These are phyloP conservation scores for Heliconius hewitsoni DNA, from an alignment of 1,140 invertebrate species.

Conservation along the genomic window DNA sequence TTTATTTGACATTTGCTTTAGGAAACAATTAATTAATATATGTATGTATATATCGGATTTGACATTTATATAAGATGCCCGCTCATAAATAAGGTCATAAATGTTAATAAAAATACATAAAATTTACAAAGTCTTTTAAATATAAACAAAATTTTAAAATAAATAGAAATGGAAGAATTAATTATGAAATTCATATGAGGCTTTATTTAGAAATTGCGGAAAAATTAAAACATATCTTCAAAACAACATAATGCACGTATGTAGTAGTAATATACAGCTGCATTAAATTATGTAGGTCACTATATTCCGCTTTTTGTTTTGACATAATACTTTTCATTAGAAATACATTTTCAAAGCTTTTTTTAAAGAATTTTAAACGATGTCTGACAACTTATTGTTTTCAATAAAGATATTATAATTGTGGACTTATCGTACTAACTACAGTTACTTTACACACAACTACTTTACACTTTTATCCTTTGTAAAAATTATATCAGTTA, in stretches of 20 bases:
- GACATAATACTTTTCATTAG: not conserved
- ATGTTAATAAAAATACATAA: not conserved
- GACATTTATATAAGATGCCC: no score
- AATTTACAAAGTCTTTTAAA: no score
- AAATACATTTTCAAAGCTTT: not conserved
- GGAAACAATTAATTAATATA: no score
- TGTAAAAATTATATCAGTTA: not conserved
- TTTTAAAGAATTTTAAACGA: not conserved
- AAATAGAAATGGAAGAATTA: not conserved
- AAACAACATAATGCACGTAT: not conserved
- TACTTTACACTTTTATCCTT: not conserved
- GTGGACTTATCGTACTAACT: no score
- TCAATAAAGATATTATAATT: not conserved
- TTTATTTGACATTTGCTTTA: no score
- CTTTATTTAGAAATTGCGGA: not conserved
- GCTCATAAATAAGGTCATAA: no score
- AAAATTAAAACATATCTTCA: conserved; percentile 9
- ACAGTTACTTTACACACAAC: no score
- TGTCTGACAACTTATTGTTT: not conserved
- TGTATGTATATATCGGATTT: no score
- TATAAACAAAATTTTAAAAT: not conserved
- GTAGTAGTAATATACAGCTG: not conserved
- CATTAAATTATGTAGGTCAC: not conserved
- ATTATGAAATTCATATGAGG: not conserved
- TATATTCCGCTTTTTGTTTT: not conserved